Base-by-base conservation (phyloP, 2,888 invertebrate species). In the Megamerina dolium region DNA sequence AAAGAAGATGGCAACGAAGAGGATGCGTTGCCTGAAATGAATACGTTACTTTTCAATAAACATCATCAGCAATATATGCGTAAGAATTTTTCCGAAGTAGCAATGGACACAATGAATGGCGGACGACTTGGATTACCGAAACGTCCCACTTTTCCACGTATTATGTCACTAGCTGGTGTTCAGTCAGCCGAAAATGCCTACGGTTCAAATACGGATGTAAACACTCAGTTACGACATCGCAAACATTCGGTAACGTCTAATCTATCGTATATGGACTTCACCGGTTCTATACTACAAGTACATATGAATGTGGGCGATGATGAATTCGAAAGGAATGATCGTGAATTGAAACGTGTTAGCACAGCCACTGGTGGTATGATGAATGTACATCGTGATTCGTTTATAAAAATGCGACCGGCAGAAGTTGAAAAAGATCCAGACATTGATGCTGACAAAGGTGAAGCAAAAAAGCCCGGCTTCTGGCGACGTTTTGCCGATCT, bases 261-360 rank as follows among this genome's bases (percentile, higher is more conserved):
- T 61, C 78, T 83, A 52, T 84, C 84, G 1, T 78, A 81, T 54
- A 77, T 84, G 77, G 84, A 85, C 68, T 84, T 85, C 65, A 83
- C 81, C 26, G 84, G 84, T 49, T 84, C 84, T 55, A 82, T 81
- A 61, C 69, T 83, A 46, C 83, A 83, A 60, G 73, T 85, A 45
- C 82, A 83, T 64, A 73, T 83, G 50, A 80, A 80, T 67, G 65
- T 63, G 27, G 72, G 72, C n/a, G 72, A 72, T 50, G 68, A 66
- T 33, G 72, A 72, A 40, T 63, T 70, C 42, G 72, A 72, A 51
- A 58, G 58, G 33, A 64, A 70, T 34, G 71, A 72, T 52, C 66
- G 68, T n/a, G 66, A 65, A 21, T 50, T 72, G 20, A 62, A 64
- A 39, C 63, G 70, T 12, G 70, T 71, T 0, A 66, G 62, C 44